Evolutionary conservation across 2,888 invertebrate species (phyloP).

Genomic region (Tachina lurida): DNA sequence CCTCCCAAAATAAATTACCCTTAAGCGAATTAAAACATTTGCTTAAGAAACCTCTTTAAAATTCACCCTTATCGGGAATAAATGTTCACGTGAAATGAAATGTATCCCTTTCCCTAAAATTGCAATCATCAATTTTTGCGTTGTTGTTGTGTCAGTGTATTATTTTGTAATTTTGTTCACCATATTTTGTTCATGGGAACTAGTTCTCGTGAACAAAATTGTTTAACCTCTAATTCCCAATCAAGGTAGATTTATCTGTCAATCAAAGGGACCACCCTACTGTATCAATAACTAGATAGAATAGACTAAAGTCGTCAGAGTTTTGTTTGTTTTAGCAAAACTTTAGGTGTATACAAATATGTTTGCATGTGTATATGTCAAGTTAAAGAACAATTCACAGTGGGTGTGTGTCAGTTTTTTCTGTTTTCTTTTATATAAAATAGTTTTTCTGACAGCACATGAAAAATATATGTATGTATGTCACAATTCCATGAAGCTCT

Average conservation of each 20-base stretch:
- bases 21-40: neutral
- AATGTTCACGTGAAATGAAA: too few relatives aligned
- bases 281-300: neutral
- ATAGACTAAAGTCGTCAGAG: neutral
- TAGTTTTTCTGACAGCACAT: neutral
- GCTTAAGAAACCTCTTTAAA: neutral
- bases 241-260: neutral
- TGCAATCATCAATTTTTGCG: too few relatives aligned
- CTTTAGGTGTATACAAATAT: conserved; percentile 33
- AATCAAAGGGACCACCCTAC: neutral
- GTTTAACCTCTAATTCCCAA: too few relatives aligned
- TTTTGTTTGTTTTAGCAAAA: conserved; percentile 31
- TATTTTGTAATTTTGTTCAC: too few relatives aligned
- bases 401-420: too few relatives aligned
- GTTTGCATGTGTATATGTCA: neutral
- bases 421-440: neutral
- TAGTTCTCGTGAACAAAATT: too few relatives aligned
- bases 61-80: too few relatives aligned
- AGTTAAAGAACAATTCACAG: conserved; percentile 12
- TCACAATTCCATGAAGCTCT: neutral
- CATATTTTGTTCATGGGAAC: too few relatives aligned
- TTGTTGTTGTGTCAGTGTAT: too few relatives aligned
- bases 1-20: neutral
- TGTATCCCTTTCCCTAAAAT: too few relatives aligned
- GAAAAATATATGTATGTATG: neutral